Base-by-base conservation (phyloP, 2,113 vertebrate genomes). In the Syngnathus scovelli region DNA sequence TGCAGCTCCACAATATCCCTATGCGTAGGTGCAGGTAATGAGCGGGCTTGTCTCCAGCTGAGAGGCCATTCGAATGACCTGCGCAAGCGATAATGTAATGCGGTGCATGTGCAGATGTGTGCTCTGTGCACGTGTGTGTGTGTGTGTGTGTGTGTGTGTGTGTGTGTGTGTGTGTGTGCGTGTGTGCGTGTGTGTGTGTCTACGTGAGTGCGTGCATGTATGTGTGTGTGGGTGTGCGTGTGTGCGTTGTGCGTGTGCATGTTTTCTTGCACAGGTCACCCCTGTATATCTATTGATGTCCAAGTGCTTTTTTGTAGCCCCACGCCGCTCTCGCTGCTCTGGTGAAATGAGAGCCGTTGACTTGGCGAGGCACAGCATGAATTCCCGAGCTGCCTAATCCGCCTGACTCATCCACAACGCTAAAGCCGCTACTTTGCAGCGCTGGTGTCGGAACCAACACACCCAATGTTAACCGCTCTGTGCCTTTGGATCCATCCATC, bases 351-450 rank as follows among this genome's bases (percentile, higher is more conserved):
- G 56, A 51, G 69, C 70, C 82, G 77, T 69, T 83, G 78, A 81
- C 81, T 81, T 78, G 72, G 79, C 33, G 36, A 66, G 76, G 64
- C 78, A 78, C 67, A 77, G 72, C 41, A 27, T 74, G 82, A 73
- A 11, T 82, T 72, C 80, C 75, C 64, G 79, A 83, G 81, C 74
- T 79, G 83, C 81, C 80, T 79, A 80, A 88, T 69, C 66, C 86
- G 82, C 81, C 81, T 89, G 88, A 90, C 73, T 90, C 89, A 90
- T 61, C 83, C 85, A 80, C 71, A 38, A 38, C 78, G 64, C 64
- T 58, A 75, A 75, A 74, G 69, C 68, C 75, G 80, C 58, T 38
- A 61, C 49, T 79, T 78, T 71, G 80, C 71, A 66, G 1, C 0
- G 8, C 19, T 66, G 56, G 58, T 68, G 62, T 68, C 33, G 55